These are phyloP conservation scores for Anneissia japonica DNA, from an alignment of 35 echinoderm and acorn worm species.

Conservation along the genomic window DNA sequence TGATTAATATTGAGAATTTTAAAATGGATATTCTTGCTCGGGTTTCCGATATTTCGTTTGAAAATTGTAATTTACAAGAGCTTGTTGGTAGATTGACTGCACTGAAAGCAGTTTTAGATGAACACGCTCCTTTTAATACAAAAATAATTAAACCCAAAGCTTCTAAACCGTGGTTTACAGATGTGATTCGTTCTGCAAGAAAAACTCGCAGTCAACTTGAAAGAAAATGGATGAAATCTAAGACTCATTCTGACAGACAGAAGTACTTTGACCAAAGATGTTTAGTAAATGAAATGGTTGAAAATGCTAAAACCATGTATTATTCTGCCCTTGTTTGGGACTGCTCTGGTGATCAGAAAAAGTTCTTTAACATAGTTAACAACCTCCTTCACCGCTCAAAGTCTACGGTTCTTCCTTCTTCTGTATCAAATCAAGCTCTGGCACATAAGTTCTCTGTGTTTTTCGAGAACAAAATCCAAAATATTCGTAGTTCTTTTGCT, in stretches of 20 bases:
- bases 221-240: constrained; percentile 21
- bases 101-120: not conserved
- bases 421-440: not conserved
- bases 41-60: too few relatives aligned
- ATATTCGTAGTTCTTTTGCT: not conserved
- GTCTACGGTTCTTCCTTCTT: not conserved
- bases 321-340: not conserved
- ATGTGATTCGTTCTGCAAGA: not conserved
- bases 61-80: too few relatives aligned
- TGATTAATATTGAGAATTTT: too few relatives aligned
- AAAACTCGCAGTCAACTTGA: not conserved
- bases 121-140: not conserved
- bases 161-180: not conserved
- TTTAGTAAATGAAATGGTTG: not conserved
- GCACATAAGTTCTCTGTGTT: constrained; percentile 17
- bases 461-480: constrained; percentile 16
- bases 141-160: not conserved
- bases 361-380: constrained; percentile 17
- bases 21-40: too few relatives aligned
- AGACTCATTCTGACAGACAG: constrained; percentile 9
- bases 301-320: constrained; percentile 1
- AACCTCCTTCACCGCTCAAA: constrained; percentile 7
- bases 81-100: not conserved
- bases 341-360: constrained; percentile 20
- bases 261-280: constrained; percentile 21